These are phyloP conservation scores for Cyclargus thomasi DNA, from an alignment of 1,140 invertebrate species.

Conservation along the genomic window DNA sequence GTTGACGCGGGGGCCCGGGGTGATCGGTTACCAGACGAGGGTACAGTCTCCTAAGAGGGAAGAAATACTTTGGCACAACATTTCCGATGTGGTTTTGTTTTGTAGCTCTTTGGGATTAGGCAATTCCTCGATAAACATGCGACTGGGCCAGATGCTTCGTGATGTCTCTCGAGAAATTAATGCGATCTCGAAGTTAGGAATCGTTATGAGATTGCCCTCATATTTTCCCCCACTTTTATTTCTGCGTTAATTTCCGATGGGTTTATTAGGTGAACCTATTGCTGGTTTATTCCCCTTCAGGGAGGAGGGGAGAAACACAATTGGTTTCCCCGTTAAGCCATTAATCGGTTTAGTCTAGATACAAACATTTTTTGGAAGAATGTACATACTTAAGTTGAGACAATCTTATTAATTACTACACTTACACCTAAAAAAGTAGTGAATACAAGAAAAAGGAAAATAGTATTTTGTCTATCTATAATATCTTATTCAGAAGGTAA, in stretches of 20 bases:
- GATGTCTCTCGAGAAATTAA: constrained; percentile 64
- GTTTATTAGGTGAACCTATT: neutral
- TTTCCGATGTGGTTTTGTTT: constrained; percentile 71
- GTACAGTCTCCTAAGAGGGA: constrained; percentile 66
- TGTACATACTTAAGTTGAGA: too few relatives aligned
- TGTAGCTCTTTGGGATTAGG: constrained; percentile 69
- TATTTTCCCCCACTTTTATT: constrained; percentile 12
- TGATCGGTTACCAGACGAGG: constrained; percentile 71
- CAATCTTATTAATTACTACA: too few relatives aligned
- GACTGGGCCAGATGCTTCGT: constrained; percentile 59
- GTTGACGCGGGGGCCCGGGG: constrained; percentile 64
- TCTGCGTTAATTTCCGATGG: neutral
- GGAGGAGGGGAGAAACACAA: neutral
- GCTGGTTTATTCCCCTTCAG: neutral
- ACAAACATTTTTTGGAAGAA: neutral
- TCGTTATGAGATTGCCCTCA: constrained; percentile 34
- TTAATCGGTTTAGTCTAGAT: neutral
- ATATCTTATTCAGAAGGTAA: too few relatives aligned
- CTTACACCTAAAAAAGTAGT: too few relatives aligned
- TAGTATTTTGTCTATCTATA: too few relatives aligned
- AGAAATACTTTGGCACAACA: constrained; percentile 71
- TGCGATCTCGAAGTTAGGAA: constrained; percentile 43
- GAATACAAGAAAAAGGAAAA: too few relatives aligned
- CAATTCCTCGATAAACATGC: constrained; percentile 69
- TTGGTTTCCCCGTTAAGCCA: neutral